Conservation (phyloP, 2,113 vertebrate species). For the Nyctereutes procyonoides region DNA sequence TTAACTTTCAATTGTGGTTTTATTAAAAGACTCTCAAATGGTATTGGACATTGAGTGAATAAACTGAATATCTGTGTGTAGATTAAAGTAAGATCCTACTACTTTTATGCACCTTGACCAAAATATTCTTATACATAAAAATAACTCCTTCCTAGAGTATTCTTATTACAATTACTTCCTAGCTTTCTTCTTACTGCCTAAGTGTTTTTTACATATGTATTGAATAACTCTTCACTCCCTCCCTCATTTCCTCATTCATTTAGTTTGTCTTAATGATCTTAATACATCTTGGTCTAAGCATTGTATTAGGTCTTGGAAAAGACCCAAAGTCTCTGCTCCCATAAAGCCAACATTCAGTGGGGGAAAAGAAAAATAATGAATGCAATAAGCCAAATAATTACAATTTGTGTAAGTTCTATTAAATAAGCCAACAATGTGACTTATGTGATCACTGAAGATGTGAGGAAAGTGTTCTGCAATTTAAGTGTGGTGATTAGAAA, state of each 20-base stretch:
- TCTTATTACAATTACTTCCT: background rate
- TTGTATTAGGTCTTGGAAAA: background rate
- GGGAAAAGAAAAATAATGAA: background rate
- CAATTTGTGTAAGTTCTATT: background rate
- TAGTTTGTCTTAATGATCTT: background rate
- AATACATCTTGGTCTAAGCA: background rate
- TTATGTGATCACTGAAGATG: background rate
- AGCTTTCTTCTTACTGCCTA: background rate
- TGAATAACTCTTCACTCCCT: background rate
- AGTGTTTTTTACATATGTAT: background rate
- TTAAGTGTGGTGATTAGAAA: background rate
- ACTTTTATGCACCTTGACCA: background rate
- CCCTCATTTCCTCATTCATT: background rate
- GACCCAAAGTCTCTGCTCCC: background rate
- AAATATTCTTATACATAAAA: background rate
- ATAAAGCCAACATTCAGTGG: background rate
- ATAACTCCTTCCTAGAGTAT: background rate
- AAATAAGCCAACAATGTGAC: background rate
- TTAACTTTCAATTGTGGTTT: background rate
- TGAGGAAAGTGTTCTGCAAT: background rate
- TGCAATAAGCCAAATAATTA: background rate
- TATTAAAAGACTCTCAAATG: background rate
- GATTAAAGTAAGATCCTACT: background rate
- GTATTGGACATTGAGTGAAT: background rate
- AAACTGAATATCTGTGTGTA: background rate